Evolutionary conservation across 2,797 vertebrate species (phyloP).

Genomic region (Gila robusta): DNA sequence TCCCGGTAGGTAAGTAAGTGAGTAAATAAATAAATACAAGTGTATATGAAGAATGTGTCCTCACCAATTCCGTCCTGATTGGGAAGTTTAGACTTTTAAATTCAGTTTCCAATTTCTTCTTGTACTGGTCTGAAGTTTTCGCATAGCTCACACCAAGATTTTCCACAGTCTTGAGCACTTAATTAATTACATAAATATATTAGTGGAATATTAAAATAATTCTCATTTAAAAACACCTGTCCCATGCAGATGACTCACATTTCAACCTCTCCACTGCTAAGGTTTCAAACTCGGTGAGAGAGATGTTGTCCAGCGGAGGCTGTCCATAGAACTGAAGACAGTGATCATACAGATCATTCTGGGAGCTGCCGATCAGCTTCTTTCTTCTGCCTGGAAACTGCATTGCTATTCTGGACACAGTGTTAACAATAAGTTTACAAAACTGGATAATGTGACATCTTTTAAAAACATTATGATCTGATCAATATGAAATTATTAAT

Average conservation of each 20-base stretch:
- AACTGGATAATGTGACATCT: background rate
- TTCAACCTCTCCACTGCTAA: constrained; percentile 91
- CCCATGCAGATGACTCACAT: constrained; percentile 75
- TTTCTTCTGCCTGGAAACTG: constrained; percentile 66
- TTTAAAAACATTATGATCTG: background rate
- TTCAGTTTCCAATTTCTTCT: constrained; percentile 77
- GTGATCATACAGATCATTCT: constrained; percentile 82
- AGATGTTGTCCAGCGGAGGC: constrained; percentile 90
- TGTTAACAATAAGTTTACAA: background rate
- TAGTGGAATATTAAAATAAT: background rate
- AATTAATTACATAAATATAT: background rate
- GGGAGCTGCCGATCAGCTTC: constrained; percentile 64
- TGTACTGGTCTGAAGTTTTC: constrained; percentile 79
- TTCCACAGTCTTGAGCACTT: constrained; percentile 93
- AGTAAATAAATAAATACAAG: background rate
- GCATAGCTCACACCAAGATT: constrained; percentile 88
- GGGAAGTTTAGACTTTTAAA: constrained; percentile 85
- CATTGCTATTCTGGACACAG: constrained; percentile 63
- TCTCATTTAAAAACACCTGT: background rate
- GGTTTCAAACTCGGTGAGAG: constrained; percentile 90
- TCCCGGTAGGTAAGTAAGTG: background rate
- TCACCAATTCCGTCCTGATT: constrained; percentile 75
- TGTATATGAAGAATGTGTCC: constrained; percentile 32
- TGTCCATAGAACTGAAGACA: constrained; percentile 90
- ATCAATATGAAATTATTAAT: background rate